A percentile compares a stretch with the other conserved stretches of the same genome.
Conservation (phyloP, 2,888 invertebrate genomes). For the Laspeyria flexula region DNA sequence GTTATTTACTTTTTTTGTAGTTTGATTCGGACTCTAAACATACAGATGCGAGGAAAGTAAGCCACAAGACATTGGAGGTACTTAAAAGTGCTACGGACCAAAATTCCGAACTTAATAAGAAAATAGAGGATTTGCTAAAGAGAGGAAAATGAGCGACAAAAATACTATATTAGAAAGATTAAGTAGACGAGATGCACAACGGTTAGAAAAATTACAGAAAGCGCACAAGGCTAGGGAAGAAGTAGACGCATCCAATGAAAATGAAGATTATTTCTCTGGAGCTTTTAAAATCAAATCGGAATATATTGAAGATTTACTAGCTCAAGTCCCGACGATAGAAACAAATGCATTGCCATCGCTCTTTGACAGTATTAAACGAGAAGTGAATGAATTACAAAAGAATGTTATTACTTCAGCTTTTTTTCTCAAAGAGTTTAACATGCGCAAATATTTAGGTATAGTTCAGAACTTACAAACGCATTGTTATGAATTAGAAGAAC, state of each 20-base stretch:
- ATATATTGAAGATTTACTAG: constrained; percentile 88
- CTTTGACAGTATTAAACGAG: constrained; percentile 90
- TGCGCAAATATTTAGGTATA: constrained; percentile 91
- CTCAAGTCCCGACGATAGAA: constrained; percentile 81
- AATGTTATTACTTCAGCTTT: constrained; percentile 92
- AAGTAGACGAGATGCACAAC: constrained; percentile 87
- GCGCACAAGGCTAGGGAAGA: constrained; percentile 88
- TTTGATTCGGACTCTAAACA: constrained; percentile 65
- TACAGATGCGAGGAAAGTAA: constrained; percentile 67
- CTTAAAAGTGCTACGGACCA: constrained; percentile 80
- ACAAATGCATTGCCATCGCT: constrained; percentile 82
- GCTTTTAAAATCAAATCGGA: constrained; percentile 89
- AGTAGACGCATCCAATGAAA: constrained; percentile 87
- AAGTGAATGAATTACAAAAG: constrained; percentile 91
- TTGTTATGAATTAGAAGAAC: constrained; percentile 90
- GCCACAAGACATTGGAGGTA: constrained; percentile 63
- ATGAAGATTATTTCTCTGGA: constrained; percentile 89
- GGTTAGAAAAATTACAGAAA: constrained; percentile 88
- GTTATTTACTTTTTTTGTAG: constrained; percentile 55
- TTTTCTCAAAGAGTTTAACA: constrained; percentile 92
- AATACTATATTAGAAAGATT: constrained; percentile 75
- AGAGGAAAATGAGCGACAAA: constrained; percentile 80
- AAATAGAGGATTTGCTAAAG: constrained; percentile 78
- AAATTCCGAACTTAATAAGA: constrained; percentile 74
- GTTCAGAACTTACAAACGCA: constrained; percentile 90